Percentiles rank a stretch among this genome's conserved stretches.
Conservation (phyloP, 2,113 vertebrate species). For the Dolichallabes microphthalmus region DNA sequence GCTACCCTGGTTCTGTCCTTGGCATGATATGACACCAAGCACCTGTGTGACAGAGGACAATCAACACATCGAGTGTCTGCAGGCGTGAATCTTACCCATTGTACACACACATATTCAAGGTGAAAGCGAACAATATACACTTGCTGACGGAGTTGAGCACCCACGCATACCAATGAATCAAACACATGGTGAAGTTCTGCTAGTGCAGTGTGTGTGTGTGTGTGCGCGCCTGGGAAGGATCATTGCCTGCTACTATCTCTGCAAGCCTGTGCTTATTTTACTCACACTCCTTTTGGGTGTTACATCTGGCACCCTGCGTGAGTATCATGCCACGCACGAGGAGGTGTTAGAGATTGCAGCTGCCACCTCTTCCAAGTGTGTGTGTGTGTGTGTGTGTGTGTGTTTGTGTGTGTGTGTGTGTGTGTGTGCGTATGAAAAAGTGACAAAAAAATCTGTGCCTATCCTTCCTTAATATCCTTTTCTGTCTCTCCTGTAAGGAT, state of each 20-base stretch:
- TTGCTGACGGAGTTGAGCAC: neutral
- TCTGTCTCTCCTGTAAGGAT: slow-evolving; percentile 51
- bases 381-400: slow-evolving; percentile 9
- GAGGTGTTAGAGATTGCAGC: slow-evolving; percentile 55
- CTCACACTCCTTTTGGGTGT: slow-evolving; percentile 54
- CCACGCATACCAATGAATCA: neutral
- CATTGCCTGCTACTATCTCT: slow-evolving; percentile 35
- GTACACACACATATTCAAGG: neutral
- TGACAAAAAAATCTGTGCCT: slow-evolving; percentile 44
- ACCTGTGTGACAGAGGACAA: neutral
- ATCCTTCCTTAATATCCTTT: slow-evolving; percentile 42
- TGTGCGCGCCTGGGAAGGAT: neutral
- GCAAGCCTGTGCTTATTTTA: slow-evolving; percentile 37
- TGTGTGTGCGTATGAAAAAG: slow-evolving; percentile 16
- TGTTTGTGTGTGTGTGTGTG: neutral
- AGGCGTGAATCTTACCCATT: slow-evolving; percentile 10
- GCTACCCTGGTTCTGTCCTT: neutral
- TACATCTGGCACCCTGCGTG: slow-evolving; percentile 58
- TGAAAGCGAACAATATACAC: neutral
- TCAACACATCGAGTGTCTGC: slow-evolving; percentile 28
- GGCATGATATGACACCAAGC: neutral
- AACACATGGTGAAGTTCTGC: slow-evolving; percentile 22
- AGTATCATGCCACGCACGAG: slow-evolving; percentile 43
- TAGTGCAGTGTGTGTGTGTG: slow-evolving; percentile 1
- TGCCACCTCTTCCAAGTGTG: slow-evolving; percentile 41